Evolutionary conservation across 2,888 invertebrate species (phyloP).

Genomic region (Apamea epomidion): DNA sequence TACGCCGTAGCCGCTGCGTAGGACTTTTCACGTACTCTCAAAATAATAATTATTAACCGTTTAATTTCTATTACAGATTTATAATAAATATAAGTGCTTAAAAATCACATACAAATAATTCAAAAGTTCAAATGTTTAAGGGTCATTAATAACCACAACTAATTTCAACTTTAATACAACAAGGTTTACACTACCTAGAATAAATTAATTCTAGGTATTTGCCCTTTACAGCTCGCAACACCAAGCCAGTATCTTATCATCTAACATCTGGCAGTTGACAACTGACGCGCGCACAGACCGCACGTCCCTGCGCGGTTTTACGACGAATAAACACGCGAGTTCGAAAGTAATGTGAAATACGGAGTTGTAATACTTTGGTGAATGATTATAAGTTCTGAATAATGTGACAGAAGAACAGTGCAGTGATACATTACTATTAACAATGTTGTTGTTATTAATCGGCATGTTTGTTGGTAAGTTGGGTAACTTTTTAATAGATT

Average conservation of each 20-base stretch:
- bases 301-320: constrained; percentile 54
- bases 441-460: constrained; percentile 77
- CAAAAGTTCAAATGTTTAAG: not conserved
- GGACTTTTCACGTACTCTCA: not conserved
- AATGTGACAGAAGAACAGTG: constrained; percentile 63
- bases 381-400: constrained; percentile 53
- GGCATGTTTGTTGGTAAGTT: constrained; percentile 79
- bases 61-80: not conserved
- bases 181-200: not conserved
- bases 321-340: constrained; percentile 53
- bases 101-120: not conserved
- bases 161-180: not conserved
- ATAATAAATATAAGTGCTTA: not conserved
- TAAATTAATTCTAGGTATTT: constrained; percentile 35
- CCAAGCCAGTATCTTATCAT: constrained; percentile 71
- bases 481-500: constrained; percentile 31
- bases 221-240: constrained; percentile 53
- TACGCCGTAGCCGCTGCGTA: constrained; percentile 30
- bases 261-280: constrained; percentile 68
- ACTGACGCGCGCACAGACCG: constrained; percentile 48
- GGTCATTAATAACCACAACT: not conserved
- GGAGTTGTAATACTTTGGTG: constrained; percentile 49
- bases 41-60: too few species aligned
- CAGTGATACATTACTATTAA: constrained; percentile 66
- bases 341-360: constrained; percentile 53